Evolutionary conservation across 2,113 vertebrate species (phyloP), one percentile per base, ranked within the genome.

Genomic region (Isurus oxyrinchus): DNA sequence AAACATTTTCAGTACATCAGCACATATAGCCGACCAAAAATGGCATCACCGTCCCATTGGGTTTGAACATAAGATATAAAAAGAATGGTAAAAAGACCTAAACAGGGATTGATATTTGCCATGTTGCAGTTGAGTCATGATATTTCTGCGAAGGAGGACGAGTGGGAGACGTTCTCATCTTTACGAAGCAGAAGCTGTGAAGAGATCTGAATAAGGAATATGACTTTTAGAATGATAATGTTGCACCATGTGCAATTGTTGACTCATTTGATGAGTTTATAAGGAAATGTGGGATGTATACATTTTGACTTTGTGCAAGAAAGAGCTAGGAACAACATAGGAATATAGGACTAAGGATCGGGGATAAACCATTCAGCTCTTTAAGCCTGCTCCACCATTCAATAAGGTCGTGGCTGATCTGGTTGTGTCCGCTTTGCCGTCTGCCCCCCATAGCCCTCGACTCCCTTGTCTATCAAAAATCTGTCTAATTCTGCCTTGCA

Each of bases 81-180:
- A n/a, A 16, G 57, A 14, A n/a, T 59, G 59, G 57, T 21, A 93
- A n/a, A 93, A n/a, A 93, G 8, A 5, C 5, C 59, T 93, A 93
- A 93, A 59, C 53, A 93, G 35, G 88, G 31, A 93, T n/a, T n/a
- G 57, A 93, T 61, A 93, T 93, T 93, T 93, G 16, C 57, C 35
- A n/a, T n/a, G 16, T 61, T 59, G 31, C 31, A 61, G 16, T 61
- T 61, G 88, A 93, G 57, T 61, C 88, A 93, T 93, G 27, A 59
- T 61, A 59, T 61, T 27, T 93, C 49, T 27, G 49, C 16, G 88
- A 61, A 61, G 88, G 88, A 93, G 57, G 88, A n/a, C 3, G 88
- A 61, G 88, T 93, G 14, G 88, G 88, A 93, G 55, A 59, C 14
- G 3, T 93, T 61, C 57, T 35, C n/a, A 35, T 55, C 57, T 61